Evolutionary conservation across 2,113 vertebrate species (phyloP), one percentile per base, ranked within the genome.

Genomic region (Agelaius phoeniceus): DNA sequence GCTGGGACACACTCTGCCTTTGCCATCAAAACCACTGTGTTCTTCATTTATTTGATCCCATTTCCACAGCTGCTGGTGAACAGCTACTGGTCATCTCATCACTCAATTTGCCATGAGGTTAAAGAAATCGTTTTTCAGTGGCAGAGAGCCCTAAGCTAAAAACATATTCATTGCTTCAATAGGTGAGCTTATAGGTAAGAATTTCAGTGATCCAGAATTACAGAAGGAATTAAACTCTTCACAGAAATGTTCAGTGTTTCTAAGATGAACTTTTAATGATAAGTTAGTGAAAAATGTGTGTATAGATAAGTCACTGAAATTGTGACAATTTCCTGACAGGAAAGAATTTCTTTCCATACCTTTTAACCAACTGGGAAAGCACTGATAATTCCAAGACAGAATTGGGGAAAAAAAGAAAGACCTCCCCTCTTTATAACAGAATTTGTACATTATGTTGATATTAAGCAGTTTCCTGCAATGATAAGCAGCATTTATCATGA

Each of bases 401-500:
- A 69, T 37, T 62, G 22, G 44, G 18, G 3, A 0, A 13, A 41
- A 61, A 59, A 59, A 24, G 20, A 57, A 83, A 73, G 11, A 58
- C 3, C 1, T 59, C 11, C 23, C 7, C 14, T 83, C 26, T 31
- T 69, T 62, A 9, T 7, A 69, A 39, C 0, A 44, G 24, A 37
- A n/a, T 55, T 46, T 37, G 1, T 69, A 73, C 23, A 20, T 81
- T 54, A 80, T 4, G 10, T 48, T 87, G 77, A 7, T 65, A 68
- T 61, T 54, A 52, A 82, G 27, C 19, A n/a, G 39, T 62, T 94
- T 81, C 28, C 51, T 49, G 26, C 28, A 39, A 54, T n/a, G 33
- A 68, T 71, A 74, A 78, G 28, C n/a, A 78, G n/a, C 13, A 26
- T 54, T 74, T 84, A 58, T 16, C 46, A 78, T 9, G 4, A 74